Base-by-base conservation (phyloP, 2,113 vertebrate genomes). In the Lampris incognitus region DNA sequence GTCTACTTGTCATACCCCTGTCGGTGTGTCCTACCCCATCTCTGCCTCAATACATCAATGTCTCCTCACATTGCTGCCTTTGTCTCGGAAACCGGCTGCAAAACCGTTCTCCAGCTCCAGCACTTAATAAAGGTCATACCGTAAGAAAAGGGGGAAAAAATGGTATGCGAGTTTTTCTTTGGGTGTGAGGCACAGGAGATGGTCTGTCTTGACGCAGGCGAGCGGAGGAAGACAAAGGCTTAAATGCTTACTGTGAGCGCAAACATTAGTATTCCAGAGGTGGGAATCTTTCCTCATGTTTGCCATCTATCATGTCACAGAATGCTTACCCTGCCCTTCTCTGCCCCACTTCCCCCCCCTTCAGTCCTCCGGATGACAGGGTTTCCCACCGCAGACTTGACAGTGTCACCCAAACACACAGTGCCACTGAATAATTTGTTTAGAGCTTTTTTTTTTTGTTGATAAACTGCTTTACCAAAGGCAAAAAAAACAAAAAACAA, bases 11-110 rank as follows among this genome's bases (percentile, higher is more conserved):
- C 87, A 79, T 66, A 68, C 69, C 84, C 9, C 57, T 64, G 69
- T 72, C 76, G 80, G 66, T 78, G 74, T 78, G 88, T 88, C 87
- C 4, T 41, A 85, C 83, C 69, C 62, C 83, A 87, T 91, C 64
- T 85, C 72, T 83, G 56, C 74, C 76, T 83, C 74, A 68, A 82
- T 84, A 75, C 74, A 86, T 92, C 87, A 84, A 59, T 56, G 80
- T 86, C 84, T 76, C 60, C 11, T 84, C 80, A 79, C 77, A 88
- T 91, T 75, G 61, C 61, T 68, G 64, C 72, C 66, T 74, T 51
- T 62, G 64, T 77, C 78, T 77, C 36, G 0, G 40, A 55, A 39
- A 63, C 49, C 1, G 5, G 36, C 61, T 59, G 74, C 71, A 75
- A 57, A 80, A 87, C 74, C 78, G 78, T 74, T 84, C 66, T 52